These are phyloP conservation scores for Jaculus jaculus DNA, from an alignment of 2,113 vertebrate genomes.

Conservation along the genomic window DNA sequence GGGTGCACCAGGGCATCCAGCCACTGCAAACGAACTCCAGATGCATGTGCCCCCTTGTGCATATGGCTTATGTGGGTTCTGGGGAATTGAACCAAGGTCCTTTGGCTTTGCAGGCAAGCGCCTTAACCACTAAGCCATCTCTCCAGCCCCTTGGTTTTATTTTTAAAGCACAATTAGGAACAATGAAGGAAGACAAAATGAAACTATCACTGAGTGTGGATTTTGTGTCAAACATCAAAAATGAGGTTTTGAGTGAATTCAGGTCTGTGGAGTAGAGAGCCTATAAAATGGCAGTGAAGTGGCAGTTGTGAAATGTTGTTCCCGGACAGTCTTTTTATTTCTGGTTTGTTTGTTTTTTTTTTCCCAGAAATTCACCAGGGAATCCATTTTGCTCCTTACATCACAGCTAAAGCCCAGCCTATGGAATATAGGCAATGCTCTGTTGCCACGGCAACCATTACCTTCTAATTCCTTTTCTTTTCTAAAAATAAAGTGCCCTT, in stretches of 20 bases:
- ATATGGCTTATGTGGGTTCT: too few relatives aligned
- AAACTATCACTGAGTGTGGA: conserved; percentile 23
- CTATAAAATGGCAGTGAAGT: conserved; percentile 22
- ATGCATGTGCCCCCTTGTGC: too few relatives aligned
- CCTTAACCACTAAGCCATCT: too few relatives aligned
- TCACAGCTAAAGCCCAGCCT: conserved; percentile 19
- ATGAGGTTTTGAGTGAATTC: conserved; percentile 36
- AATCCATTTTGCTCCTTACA: conserved; percentile 8
- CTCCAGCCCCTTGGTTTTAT: background rate
- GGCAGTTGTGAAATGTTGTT: conserved; percentile 47
- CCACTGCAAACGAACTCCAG: too few relatives aligned
- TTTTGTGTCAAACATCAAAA: conserved; percentile 32
- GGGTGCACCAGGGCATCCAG: too few relatives aligned
- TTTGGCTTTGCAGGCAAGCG: too few relatives aligned
- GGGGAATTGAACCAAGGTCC: too few relatives aligned
- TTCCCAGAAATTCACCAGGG: conserved; percentile 60
- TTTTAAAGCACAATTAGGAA: conserved; percentile 36
- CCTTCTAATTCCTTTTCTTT: conserved; percentile 76
- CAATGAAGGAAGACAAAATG: background rate
- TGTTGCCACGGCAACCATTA: conserved; percentile 68
- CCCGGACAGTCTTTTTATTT: conserved; percentile 67
- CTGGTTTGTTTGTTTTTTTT: conserved; percentile 57
- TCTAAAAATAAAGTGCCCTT: conserved; percentile 79
- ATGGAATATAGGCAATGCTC: conserved; percentile 42
- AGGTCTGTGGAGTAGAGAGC: background rate